These are phyloP conservation scores for Hiodon tergisus DNA, from an alignment of 2,113 vertebrate species.

Conservation along the genomic window DNA sequence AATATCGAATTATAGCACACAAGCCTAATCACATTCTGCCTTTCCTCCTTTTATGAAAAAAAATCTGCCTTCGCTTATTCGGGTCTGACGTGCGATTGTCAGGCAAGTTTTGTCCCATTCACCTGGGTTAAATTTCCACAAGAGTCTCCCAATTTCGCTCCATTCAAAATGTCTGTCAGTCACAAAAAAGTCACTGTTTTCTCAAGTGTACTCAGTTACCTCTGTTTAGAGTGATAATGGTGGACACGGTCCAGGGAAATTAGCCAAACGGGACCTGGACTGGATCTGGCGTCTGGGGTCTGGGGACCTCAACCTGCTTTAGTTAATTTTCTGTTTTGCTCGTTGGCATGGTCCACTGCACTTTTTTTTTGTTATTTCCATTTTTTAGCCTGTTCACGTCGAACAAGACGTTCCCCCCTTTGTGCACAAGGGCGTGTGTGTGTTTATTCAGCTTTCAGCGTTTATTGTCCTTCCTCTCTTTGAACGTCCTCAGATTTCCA, in stretches of 20 bases:
- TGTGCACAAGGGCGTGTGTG: neutral
- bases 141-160: neutral
- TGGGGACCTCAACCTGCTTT: neutral
- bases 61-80: neutral
- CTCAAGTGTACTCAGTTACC: conserved; percentile 11
- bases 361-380: neutral
- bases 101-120: neutral
- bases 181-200: conserved; percentile 16
- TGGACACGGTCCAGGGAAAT: neutral
- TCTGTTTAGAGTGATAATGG: neutral
- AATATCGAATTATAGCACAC: conserved; percentile 15
- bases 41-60: conserved; percentile 15
- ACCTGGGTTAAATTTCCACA: conserved; percentile 14
- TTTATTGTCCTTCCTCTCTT: neutral
- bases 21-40: conserved; percentile 11
- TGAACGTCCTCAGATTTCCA: neutral
- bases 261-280: too few species aligned
- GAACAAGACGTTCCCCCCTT: neutral
- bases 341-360: too few species aligned
- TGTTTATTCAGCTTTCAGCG: neutral
- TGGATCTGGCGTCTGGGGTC: neutral
- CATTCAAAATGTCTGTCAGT: neutral
- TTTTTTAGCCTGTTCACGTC: neutral
- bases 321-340: neutral
- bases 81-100: conserved; percentile 9